These are phyloP conservation scores for Gasteruption jaculator DNA, from an alignment of 2,888 invertebrate genomes.

Conservation along the genomic window DNA sequence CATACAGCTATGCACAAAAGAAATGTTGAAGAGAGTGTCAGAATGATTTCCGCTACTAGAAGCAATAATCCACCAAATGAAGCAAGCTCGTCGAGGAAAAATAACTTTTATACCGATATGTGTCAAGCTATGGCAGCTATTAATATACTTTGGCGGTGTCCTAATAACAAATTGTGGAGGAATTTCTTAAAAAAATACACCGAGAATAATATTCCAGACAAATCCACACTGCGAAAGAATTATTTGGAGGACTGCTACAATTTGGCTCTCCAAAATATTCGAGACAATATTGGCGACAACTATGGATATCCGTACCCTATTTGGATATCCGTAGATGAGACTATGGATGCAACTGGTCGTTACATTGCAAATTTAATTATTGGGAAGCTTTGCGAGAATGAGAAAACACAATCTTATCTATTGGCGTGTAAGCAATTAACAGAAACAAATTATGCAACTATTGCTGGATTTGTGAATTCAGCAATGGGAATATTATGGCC, in stretches of 20 bases:
- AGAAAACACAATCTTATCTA: constrained; percentile 12
- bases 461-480: constrained; percentile 16
- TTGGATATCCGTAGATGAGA: constrained; percentile 26
- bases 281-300: constrained; percentile 19
- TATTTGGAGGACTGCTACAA: constrained; percentile 18
- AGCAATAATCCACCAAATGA: neutral
- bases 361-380: constrained; percentile 20
- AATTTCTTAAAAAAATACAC: constrained; percentile 7
- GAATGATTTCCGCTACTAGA: too few relatives aligned
- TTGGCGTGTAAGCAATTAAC: constrained; percentile 12
- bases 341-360: constrained; percentile 12
- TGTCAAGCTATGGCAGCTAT: constrained; percentile 11
- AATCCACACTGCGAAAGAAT: constrained; percentile 22
- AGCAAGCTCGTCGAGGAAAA: neutral
- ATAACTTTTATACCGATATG: constrained; percentile 7
- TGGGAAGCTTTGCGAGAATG: constrained; percentile 11
- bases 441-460: constrained; percentile 16
- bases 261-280: constrained; percentile 16
- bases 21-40: too few relatives aligned
- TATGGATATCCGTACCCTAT: too few relatives aligned
- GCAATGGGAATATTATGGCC: constrained; percentile 7
- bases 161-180: constrained; percentile 1
- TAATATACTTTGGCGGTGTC: constrained; percentile 7
- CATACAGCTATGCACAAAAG: constrained; percentile 3
- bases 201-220: constrained; percentile 19